Percentiles rank a stretch among this genome's conserved stretches.
These are phyloP conservation scores for Eupsilia transversa DNA, from an alignment of 2,888 invertebrate species.

Conservation along the genomic window DNA sequence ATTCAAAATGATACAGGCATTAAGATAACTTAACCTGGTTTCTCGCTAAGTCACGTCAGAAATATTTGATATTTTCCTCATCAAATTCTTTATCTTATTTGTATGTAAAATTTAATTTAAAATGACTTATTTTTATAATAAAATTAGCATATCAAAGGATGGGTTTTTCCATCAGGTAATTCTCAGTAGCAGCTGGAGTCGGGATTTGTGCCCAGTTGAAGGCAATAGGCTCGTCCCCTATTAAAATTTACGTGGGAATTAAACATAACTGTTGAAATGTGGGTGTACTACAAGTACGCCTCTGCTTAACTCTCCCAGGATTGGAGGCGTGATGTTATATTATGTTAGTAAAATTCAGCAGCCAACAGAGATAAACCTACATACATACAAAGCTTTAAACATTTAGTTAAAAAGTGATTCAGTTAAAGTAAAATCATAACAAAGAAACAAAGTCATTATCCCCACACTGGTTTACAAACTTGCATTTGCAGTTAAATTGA, in stretches of 20 bases:
- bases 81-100: background rate
- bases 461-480: constrained; percentile 63
- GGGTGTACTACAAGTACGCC: background rate
- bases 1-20: constrained; percentile 14
- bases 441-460: constrained; percentile 72
- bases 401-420: constrained; percentile 22
- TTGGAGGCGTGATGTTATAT: background rate
- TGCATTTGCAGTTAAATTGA: constrained; percentile 60
- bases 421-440: constrained; percentile 53
- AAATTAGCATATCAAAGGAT: background rate
- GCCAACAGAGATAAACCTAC: constrained; percentile 2
- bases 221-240: background rate
- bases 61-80: constrained; percentile 4
- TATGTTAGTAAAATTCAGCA: background rate
- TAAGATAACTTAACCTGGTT: constrained; percentile 50
- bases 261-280: background rate
- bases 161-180: background rate
- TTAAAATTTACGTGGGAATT: background rate
- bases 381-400: background rate
- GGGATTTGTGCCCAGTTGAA: background rate
- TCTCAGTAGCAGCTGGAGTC: background rate
- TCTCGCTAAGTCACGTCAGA: background rate
- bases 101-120: background rate
- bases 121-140: no score
- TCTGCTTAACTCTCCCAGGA: background rate